Evolutionary conservation across 1,140 invertebrate genomes (phyloP).

Genomic region (Micrasema longulum): DNA sequence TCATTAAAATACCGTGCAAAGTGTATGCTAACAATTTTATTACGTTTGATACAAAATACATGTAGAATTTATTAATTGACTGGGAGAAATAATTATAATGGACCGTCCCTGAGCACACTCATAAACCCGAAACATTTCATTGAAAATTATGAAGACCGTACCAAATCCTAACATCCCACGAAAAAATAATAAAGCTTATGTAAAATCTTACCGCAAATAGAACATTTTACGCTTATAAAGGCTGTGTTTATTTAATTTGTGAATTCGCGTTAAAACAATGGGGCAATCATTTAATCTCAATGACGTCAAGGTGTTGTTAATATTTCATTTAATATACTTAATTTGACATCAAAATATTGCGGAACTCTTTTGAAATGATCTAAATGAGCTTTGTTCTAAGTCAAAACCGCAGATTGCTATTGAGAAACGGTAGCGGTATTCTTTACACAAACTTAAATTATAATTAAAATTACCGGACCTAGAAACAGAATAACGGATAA

Average conservation of each 20-base stretch:
- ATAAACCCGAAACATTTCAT: constrained; percentile 3
- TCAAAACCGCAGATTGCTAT: neutral
- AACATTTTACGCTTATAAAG: constrained; percentile 5
- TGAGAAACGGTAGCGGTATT: no score
- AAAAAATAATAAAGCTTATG: constrained; percentile 14
- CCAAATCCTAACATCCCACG: constrained; percentile 7
- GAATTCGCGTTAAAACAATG: constrained; percentile 27
- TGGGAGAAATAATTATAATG: no score
- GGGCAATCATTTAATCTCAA: constrained; percentile 30
- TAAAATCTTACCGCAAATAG: constrained; percentile 20
- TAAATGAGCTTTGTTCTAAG: constrained; percentile 21
- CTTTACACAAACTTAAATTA: no score
- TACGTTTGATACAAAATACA: no score
- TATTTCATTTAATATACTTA: constrained; percentile 22
- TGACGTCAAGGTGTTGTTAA: constrained; percentile 27
- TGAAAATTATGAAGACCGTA: constrained; percentile 25
- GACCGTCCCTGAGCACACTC: constrained; percentile 5
- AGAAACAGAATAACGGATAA: neutral
- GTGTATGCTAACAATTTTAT: no score
- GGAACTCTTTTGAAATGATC: constrained; percentile 21
- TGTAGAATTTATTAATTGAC: no score
- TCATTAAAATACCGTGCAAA: no score
- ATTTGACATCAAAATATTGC: constrained; percentile 22
- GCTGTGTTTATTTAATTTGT: constrained; percentile 19
- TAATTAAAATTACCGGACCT: neutral